phyloP scores from a whole-genome alignment of 1,140 invertebrate species.

The Apolygus lucorum region DNA sequence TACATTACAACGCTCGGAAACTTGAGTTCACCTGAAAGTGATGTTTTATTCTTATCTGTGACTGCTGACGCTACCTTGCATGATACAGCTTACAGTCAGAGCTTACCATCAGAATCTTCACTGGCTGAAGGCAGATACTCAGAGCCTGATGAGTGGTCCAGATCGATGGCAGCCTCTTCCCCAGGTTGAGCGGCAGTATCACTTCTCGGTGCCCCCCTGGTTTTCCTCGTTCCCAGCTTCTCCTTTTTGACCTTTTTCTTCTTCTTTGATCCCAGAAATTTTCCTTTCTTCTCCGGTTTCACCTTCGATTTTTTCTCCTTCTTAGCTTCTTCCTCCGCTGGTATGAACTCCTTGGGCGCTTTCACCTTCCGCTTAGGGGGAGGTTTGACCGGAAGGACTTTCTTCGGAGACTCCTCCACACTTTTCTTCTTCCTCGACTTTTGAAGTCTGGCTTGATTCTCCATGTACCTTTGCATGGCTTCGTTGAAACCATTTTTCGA shows the following conservation, averaged over 20 bases:
- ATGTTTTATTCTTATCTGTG: too few relatives aligned
- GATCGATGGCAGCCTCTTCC: conserved; percentile 29
- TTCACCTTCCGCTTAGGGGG: neutral
- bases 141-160: conserved; percentile 39
- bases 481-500: neutral
- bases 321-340: neutral
- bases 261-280: conserved; percentile 22
- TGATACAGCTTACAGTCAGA: conserved; percentile 9
- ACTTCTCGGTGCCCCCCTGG: conserved; percentile 22
- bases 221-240: conserved; percentile 33
- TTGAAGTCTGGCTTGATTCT: conserved; percentile 23
- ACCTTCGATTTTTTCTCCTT: conserved; percentile 22
- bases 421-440: conserved; percentile 18
- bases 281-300: conserved; percentile 36
- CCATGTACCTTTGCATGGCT: conserved; percentile 9
- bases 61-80: conserved; percentile 18
- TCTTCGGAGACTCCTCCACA: neutral
- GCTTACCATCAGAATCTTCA: conserved; percentile 35
- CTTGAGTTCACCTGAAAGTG: too few relatives aligned
- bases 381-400: neutral
- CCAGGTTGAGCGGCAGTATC: conserved; percentile 29
- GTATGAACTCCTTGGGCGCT: neutral
- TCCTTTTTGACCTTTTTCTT: conserved; percentile 37
- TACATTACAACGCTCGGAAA: too few relatives aligned
- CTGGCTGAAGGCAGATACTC: conserved; percentile 50